A percentile compares a stretch with the other conserved stretches of the same genome.
phyloP scores from a whole-genome alignment of 30 jellyfish, hydroid and myxozoan species.

The Clytia hemisphaerica region DNA sequence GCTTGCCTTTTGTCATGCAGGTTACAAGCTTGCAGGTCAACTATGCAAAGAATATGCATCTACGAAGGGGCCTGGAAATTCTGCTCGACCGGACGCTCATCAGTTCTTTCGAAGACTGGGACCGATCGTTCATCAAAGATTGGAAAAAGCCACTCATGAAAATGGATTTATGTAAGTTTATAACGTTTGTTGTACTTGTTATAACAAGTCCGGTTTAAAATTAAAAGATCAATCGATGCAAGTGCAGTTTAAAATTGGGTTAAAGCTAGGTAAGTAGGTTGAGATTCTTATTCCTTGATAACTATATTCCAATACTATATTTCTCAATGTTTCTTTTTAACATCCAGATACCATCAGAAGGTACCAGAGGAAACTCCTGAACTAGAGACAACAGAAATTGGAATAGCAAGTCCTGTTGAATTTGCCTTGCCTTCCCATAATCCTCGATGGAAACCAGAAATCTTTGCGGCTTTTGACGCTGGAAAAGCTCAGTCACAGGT shows the following conservation, averaged over 20 bases:
- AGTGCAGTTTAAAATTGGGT: no score
- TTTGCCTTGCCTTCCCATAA: constrained; percentile 78
- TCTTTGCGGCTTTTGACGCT: constrained; percentile 59
- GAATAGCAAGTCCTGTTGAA: constrained; percentile 93
- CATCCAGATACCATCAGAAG: constrained; percentile 79
- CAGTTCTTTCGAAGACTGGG: constrained; percentile 83
- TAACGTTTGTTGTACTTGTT: not conserved
- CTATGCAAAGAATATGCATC: constrained; percentile 78
- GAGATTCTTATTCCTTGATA: not conserved
- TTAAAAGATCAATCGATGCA: not conserved
- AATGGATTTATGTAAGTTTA: constrained; percentile 72
- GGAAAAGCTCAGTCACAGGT: constrained; percentile 84
- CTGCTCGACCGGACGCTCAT: constrained; percentile 98
- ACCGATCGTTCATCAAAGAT: constrained; percentile 65
- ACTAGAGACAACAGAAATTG: constrained; percentile 73
- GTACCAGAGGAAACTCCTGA: constrained; percentile 91
- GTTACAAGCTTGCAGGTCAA: constrained; percentile 66
- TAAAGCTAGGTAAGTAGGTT: no score
- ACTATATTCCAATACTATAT: not conserved
- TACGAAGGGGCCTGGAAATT: constrained; percentile 91
- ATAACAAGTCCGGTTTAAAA: not conserved
- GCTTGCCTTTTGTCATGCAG: constrained; percentile 25
- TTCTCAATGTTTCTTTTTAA: not conserved
- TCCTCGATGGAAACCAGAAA: constrained; percentile 78
- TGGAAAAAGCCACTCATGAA: constrained; percentile 83